Evolutionary conservation across 2,888 invertebrate genomes (phyloP).

Genomic region (Daptonema setosum): DNA sequence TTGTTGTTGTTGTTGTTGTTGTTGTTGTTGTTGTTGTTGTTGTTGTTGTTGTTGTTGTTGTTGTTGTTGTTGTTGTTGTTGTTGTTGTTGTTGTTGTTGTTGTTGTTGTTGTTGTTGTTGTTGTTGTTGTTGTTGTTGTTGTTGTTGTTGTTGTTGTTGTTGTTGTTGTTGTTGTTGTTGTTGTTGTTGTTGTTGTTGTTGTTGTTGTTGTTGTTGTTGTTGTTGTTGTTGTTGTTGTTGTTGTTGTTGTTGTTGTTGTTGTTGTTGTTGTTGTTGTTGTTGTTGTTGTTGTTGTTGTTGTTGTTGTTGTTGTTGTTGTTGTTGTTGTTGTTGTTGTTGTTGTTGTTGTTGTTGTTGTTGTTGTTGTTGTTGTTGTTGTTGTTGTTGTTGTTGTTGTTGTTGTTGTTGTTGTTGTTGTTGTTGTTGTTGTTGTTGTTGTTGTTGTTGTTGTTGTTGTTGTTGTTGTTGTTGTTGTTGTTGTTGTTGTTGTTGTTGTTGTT

Average conservation of each 20-base stretch:
- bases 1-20: background rate
- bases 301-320: background rate
- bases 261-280: background rate
- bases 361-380: background rate
- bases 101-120: background rate
- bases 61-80: background rate
- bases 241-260: background rate
- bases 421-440: background rate
- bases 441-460: background rate
- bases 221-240: background rate
- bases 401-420: background rate
- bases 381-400: background rate
- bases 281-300: background rate
- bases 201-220: background rate
- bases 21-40: background rate
- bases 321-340: background rate
- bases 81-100: background rate
- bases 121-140: background rate
- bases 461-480: background rate
- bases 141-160: background rate
- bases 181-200: background rate
- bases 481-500: background rate
- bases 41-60: background rate
- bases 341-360: background rate
- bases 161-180: background rate